phyloP scores from a whole-genome alignment of 2,888 invertebrate species.

The Mactromeris polynyma region DNA sequence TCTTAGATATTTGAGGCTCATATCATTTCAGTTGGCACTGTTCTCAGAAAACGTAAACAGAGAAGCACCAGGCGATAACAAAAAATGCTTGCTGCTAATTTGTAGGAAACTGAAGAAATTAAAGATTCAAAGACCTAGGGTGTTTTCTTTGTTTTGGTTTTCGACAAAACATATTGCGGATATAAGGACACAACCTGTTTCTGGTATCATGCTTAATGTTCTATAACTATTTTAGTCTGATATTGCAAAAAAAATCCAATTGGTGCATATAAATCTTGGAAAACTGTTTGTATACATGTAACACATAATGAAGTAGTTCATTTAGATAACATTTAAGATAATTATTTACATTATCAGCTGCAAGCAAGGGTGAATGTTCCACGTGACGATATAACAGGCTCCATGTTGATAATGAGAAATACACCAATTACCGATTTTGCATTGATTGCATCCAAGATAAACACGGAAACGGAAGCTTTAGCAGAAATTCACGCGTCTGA shows the following conservation, averaged over 20 bases:
- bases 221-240: background rate
- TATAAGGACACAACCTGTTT: background rate
- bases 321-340: conserved; percentile 1
- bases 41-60: background rate
- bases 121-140: background rate
- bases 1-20: background rate
- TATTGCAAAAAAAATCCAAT: background rate
- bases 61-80: background rate
- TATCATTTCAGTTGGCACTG: conserved; percentile 9
- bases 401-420: background rate
- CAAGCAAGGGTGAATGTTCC: background rate
- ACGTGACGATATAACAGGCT: background rate
- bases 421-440: background rate
- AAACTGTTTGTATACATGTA: background rate
- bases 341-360: conserved; percentile 2
- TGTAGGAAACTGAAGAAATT: background rate
- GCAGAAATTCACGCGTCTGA: background rate
- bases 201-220: background rate
- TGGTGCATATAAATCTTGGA: background rate
- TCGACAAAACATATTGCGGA: background rate
- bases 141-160: background rate
- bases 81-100: background rate
- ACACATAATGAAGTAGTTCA: background rate
- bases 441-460: conserved; percentile 12
- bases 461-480: background rate